A percentile compares a stretch with the other conserved stretches of the same genome.
phyloP scores from a whole-genome alignment of 64 coral and sea anemone species.

The Porites australiensis region DNA sequence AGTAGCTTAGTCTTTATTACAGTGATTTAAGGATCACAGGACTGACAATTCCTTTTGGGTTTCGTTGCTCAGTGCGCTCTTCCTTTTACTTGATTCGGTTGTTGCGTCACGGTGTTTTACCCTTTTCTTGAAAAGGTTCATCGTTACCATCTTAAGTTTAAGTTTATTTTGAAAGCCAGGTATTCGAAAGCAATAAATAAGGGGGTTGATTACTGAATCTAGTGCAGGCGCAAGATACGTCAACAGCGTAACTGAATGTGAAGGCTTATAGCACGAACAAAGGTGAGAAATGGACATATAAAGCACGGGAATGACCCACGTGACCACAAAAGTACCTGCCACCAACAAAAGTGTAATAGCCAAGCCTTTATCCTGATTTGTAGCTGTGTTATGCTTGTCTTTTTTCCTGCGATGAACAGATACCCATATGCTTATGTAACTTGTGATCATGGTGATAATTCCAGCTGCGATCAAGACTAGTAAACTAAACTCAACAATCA shows the following conservation, averaged over 20 bases:
- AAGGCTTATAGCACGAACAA: background rate
- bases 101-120: background rate
- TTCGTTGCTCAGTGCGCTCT: no score
- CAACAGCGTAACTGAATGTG: background rate
- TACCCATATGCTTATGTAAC: background rate
- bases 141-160: background rate
- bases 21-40: no score
- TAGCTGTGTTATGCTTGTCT: background rate
- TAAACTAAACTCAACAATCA: background rate
- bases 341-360: background rate
- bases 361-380: constrained; percentile 6
- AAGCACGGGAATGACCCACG: background rate
- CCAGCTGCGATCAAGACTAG: background rate
- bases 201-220: background rate
- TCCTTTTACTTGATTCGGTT: background rate
- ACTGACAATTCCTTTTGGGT: no score
- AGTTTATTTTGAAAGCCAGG: background rate
- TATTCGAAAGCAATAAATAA: constrained; percentile 30
- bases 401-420: background rate
- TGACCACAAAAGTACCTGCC: background rate
- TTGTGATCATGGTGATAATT: background rate
- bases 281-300: background rate
- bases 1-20: no score
- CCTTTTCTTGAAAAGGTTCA: background rate
- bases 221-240: background rate